A percentile compares a stretch with the other conserved stretches of the same genome.
Evolutionary conservation across 2,888 invertebrate species (phyloP).

Genomic region (Ditula angustiorana): DNA sequence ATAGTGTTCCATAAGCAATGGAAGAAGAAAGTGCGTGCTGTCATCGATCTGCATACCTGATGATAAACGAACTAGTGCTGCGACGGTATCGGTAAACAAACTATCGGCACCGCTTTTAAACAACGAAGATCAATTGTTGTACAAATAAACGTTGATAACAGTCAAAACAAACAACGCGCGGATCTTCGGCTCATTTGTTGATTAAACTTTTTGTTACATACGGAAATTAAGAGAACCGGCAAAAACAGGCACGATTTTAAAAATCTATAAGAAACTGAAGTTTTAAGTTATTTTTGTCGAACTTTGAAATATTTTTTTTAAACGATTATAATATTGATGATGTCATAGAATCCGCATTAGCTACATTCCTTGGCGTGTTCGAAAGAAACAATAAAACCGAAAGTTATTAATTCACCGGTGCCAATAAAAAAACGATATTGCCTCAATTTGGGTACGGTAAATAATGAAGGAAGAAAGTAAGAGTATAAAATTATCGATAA

Average conservation of each 20-base stretch:
- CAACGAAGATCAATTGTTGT: background rate
- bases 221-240: conserved; percentile 57
- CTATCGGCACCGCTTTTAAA: background rate
- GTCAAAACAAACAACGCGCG: conserved; percentile 24
- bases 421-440: background rate
- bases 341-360: background rate
- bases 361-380: background rate
- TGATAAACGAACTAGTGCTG: conserved; percentile 48
- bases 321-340: conserved; percentile 2
- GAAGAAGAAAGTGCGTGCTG: conserved; percentile 55
- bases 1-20: conserved; percentile 42
- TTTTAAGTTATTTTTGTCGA: conserved; percentile 30
- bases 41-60: conserved; percentile 53
- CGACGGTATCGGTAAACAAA: conserved; percentile 21
- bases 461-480: conserved; percentile 30
- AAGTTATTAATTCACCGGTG: conserved; percentile 1
- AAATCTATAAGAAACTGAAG: conserved; percentile 56
- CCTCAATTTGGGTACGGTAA: conserved; percentile 11
- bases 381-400: conserved; percentile 4
- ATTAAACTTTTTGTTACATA: conserved; percentile 46
- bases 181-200: conserved; percentile 31
- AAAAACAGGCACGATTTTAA: conserved; percentile 60
- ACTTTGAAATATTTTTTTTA: conserved; percentile 4
- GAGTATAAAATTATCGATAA: conserved; percentile 49
- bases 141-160: background rate